Evolutionary conservation across 2,888 invertebrate genomes (phyloP).

Genomic region (Merodon equestris): DNA sequence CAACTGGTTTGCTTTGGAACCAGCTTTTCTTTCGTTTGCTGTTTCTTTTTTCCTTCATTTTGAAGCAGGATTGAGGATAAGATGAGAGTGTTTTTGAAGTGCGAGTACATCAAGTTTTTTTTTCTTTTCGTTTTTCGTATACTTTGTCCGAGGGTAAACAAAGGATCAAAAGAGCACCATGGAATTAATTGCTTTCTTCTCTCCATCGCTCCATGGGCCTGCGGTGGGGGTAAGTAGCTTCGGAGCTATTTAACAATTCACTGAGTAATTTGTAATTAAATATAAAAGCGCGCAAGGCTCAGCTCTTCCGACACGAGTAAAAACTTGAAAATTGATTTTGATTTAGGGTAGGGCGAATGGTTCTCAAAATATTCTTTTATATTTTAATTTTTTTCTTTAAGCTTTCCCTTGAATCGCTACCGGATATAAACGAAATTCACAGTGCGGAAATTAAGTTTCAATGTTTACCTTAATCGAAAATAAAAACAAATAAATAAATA

Average conservation of each 20-base stretch:
- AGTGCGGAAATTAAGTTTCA: constrained; percentile 45
- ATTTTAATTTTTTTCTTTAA: too few relatives aligned
- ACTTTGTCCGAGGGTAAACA: constrained; percentile 49
- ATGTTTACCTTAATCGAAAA: constrained; percentile 11
- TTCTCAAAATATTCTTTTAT: too few relatives aligned
- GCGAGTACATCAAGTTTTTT: constrained; percentile 33
- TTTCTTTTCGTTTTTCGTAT: constrained; percentile 22
- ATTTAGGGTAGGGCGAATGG: too few relatives aligned
- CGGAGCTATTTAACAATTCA: constrained; percentile 58
- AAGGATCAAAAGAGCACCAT: constrained; percentile 63
- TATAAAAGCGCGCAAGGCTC: constrained; percentile 25
- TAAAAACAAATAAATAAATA: not conserved
- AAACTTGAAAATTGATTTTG: constrained; percentile 35
- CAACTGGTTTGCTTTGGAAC: constrained; percentile 36
- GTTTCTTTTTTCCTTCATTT: too few relatives aligned
- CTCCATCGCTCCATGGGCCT: constrained; percentile 13
- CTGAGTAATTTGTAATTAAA: constrained; percentile 63
- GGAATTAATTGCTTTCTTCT: constrained; percentile 63
- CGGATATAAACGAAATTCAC: constrained; percentile 39
- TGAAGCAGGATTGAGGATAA: constrained; percentile 34
- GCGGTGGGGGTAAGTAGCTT: constrained; percentile 32
- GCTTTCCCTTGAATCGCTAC: constrained; percentile 28
- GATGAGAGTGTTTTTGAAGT: constrained; percentile 43
- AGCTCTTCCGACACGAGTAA: constrained; percentile 20
- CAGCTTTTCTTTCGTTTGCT: constrained; percentile 4